Percentiles rank a stretch among this genome's conserved stretches.
These are phyloP conservation scores for Zele albiditarsus DNA, from an alignment of 2,888 invertebrate genomes.

Conservation along the genomic window DNA sequence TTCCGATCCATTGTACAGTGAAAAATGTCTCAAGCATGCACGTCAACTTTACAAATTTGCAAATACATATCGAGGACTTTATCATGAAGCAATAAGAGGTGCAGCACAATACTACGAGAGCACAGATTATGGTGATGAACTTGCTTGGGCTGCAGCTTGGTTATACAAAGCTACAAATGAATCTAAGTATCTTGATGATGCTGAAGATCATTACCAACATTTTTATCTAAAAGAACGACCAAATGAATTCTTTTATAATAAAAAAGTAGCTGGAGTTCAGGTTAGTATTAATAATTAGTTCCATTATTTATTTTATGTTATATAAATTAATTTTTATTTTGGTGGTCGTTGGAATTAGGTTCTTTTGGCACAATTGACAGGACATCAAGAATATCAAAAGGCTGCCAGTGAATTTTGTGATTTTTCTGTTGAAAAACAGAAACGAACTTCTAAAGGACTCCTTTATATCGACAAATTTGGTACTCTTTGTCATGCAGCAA, in stretches of 20 bases:
- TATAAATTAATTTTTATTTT: constrained; percentile 26
- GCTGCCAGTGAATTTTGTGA: constrained; percentile 74
- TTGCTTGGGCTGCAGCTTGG: constrained; percentile 77
- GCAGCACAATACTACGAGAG: constrained; percentile 74
- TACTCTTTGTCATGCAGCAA: constrained; percentile 75
- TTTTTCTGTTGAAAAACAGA: constrained; percentile 72
- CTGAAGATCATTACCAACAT: constrained; percentile 73
- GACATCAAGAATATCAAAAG: constrained; percentile 69
- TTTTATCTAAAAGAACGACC: constrained; percentile 74
- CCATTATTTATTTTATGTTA: no score
- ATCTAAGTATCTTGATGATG: constrained; percentile 73
- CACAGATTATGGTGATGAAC: constrained; percentile 75
- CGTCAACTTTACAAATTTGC: constrained; percentile 75
- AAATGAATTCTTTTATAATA: constrained; percentile 75
- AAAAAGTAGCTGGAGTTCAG: constrained; percentile 76
- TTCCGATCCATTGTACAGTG: constrained; percentile 72
- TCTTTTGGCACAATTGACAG: constrained; percentile 73
- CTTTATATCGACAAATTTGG: constrained; percentile 75
- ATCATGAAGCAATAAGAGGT: constrained; percentile 74
- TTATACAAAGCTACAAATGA: constrained; percentile 75
- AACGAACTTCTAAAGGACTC: constrained; percentile 75
- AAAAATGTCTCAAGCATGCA: constrained; percentile 73
- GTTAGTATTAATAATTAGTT: constrained; percentile 57
- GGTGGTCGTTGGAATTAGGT: constrained; percentile 60
- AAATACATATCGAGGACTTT: constrained; percentile 73